Percentiles rank a stretch among this genome's conserved stretches.
Conservation (phyloP, 2,888 invertebrate species). For the Crematogaster levior region DNA sequence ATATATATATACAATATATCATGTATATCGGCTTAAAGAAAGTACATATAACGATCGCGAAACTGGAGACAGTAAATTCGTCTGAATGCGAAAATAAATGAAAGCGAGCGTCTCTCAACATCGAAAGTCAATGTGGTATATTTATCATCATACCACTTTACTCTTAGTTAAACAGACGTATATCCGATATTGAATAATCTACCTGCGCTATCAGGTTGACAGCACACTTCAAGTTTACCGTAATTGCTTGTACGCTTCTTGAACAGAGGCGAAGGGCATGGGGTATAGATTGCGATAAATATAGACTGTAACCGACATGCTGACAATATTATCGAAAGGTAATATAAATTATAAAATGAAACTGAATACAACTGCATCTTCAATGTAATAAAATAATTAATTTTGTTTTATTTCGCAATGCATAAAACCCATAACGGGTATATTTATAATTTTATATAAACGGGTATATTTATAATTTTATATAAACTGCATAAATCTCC, state of each 20-base stretch:
- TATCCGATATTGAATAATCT: constrained; percentile 48
- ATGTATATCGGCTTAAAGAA: neutral
- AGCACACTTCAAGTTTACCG: constrained; percentile 33
- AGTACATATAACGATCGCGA: neutral
- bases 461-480: neutral
- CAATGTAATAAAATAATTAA: neutral
- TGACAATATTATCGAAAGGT: constrained; percentile 34
- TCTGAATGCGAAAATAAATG: constrained; percentile 13
- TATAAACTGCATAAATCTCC: neutral
- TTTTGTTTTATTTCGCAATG: neutral
- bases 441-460: no score
- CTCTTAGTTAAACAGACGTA: constrained; percentile 20
- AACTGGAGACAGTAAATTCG: constrained; percentile 13
- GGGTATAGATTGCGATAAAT: constrained; percentile 41
- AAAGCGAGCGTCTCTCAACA: neutral
- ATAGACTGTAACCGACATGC: constrained; percentile 33
- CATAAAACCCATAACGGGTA: no score
- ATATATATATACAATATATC: constrained; percentile 4
- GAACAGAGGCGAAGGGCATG: constrained; percentile 42
- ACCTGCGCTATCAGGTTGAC: constrained; percentile 27
- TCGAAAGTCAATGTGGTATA: constrained; percentile 2
- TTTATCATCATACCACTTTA: constrained; percentile 28
- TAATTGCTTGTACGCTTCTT: constrained; percentile 34
- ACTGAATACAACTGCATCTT: neutral
- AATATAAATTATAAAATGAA: constrained; percentile 6